phyloP scores from a whole-genome alignment of 2,113 vertebrate species.

The Stigmatopora argus region DNA sequence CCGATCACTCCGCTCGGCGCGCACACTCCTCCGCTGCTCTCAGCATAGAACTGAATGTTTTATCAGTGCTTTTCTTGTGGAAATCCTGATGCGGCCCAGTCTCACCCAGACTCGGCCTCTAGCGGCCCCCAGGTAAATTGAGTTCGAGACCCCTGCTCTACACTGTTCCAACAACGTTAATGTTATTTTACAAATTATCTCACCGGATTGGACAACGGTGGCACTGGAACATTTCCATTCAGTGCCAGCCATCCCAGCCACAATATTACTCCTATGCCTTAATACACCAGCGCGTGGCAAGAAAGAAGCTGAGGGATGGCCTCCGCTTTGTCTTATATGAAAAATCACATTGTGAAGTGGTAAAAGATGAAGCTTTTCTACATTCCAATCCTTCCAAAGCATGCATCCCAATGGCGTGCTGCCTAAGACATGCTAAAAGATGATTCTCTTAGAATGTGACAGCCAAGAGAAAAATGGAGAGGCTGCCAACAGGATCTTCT shows the following conservation, averaged over 20 bases:
- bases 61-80: too few relatives aligned
- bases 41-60: too few relatives aligned
- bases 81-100: too few relatives aligned
- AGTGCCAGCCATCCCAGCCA: neutral
- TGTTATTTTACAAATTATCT: too few relatives aligned
- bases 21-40: too few relatives aligned
- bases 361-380: neutral
- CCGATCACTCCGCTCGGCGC: too few relatives aligned
- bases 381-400: neutral
- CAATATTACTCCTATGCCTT: constrained; percentile 1
- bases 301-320: neutral
- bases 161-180: too few relatives aligned
- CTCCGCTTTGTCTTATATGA: neutral
- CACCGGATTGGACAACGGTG: too few relatives aligned
- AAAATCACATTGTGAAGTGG: neutral
- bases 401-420: neutral
- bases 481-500: neutral
- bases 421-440: constrained; percentile 3
- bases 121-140: too few relatives aligned
- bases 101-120: too few relatives aligned
- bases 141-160: too few relatives aligned
- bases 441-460: constrained; percentile 3
- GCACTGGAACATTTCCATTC: neutral
- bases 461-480: constrained; percentile 11
- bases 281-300: neutral